phyloP scores from a whole-genome alignment of 2,113 vertebrate genomes.

The Forbesichthys agassizii region DNA sequence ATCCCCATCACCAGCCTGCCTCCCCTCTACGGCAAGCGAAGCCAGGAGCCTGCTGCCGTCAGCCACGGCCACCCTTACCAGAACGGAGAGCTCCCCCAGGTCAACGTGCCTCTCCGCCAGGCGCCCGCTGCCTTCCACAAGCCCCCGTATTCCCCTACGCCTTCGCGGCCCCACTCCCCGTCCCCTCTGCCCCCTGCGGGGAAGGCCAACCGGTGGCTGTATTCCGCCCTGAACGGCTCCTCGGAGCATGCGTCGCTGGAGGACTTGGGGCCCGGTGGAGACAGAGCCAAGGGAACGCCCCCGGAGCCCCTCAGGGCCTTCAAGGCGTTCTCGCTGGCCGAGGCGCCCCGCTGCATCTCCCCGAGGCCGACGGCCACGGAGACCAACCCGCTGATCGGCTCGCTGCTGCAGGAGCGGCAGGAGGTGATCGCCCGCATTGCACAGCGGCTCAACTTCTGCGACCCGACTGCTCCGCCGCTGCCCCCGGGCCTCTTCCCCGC shows the following conservation, averaged over 20 bases:
- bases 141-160: constrained; percentile 72
- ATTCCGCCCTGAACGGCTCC: constrained; percentile 73
- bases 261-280: constrained; percentile 67
- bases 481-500: constrained; percentile 78
- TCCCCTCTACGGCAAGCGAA: constrained; percentile 53
- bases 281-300: constrained; percentile 71
- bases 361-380: constrained; percentile 78
- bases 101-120: constrained; percentile 65
- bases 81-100: constrained; percentile 68
- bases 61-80: constrained; percentile 41
- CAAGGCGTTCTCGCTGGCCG: constrained; percentile 84
- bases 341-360: constrained; percentile 75
- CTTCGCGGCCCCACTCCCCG: constrained; percentile 70
- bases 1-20: constrained; percentile 63
- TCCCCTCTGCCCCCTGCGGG: constrained; percentile 68
- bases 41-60: constrained; percentile 45
- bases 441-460: constrained; percentile 94
- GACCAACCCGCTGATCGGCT: constrained; percentile 91
- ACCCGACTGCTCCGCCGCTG: constrained; percentile 84
- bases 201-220: constrained; percentile 82
- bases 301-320: constrained; percentile 82
- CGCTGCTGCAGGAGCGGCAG: constrained; percentile 93
- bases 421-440: constrained; percentile 97
- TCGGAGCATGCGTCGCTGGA: constrained; percentile 75
- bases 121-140: constrained; percentile 77